Evolutionary conservation across 1,140 invertebrate species (phyloP).

Genomic region (Lepidurus arcticus): DNA sequence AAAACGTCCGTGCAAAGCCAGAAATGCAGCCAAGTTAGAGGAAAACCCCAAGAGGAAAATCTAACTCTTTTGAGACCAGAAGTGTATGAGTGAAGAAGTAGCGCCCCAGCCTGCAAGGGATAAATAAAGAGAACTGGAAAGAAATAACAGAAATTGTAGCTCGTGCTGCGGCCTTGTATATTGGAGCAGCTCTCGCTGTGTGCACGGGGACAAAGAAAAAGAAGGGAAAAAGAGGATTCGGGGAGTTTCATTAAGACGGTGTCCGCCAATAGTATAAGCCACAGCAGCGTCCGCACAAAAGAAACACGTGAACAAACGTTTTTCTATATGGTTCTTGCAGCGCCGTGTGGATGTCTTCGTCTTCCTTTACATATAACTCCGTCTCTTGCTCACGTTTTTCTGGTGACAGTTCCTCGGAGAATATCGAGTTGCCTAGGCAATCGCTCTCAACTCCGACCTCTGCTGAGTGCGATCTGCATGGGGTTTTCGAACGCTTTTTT

Average conservation of each 20-base stretch:
- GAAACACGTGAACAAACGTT: not conserved
- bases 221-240: not conserved
- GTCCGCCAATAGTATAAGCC: not conserved
- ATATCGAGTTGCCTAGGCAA: conserved; percentile 9
- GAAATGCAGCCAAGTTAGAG: conserved; percentile 15
- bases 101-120: not conserved
- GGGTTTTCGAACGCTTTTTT: not conserved
- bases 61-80: conserved; percentile 8
- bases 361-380: conserved; percentile 1
- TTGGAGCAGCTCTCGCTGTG: not conserved
- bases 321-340: not conserved
- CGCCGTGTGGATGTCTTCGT: not conserved
- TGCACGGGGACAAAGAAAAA: not conserved
- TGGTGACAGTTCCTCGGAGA: not conserved
- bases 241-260: not conserved
- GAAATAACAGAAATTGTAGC: not conserved
- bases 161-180: not conserved
- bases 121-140: not conserved
- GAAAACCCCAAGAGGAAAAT: conserved; percentile 12
- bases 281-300: not conserved
- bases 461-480: not conserved
- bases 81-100: conserved; percentile 13
- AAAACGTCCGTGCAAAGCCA: not conserved
- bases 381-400: not conserved
- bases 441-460: not conserved